These are phyloP conservation scores for Phyllotreta striolata DNA, from an alignment of 2,888 invertebrate genomes.

Conservation along the genomic window DNA sequence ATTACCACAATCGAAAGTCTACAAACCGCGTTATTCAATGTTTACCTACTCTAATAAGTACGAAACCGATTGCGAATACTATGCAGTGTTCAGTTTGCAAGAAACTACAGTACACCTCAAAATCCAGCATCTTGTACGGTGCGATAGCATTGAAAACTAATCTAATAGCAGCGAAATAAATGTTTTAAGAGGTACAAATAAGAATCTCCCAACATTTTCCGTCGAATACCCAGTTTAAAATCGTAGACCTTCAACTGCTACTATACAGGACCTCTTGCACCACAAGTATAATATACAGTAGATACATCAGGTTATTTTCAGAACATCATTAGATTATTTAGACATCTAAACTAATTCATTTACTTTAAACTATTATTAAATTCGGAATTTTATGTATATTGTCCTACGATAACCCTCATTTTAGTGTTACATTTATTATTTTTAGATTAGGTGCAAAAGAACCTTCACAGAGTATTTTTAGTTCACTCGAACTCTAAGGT, in stretches of 20 bases:
- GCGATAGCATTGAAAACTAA: background rate
- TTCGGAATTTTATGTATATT: constrained; percentile 21
- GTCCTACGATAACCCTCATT: constrained; percentile 18
- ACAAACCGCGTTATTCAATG: too few relatives aligned
- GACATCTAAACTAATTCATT: constrained; percentile 5
- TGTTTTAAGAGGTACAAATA: too few relatives aligned
- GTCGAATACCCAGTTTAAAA: too few relatives aligned
- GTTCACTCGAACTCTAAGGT: too few relatives aligned
- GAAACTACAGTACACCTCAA: too few relatives aligned
- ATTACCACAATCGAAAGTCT: too few relatives aligned
- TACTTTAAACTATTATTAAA: constrained; percentile 13
- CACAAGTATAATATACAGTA: background rate
- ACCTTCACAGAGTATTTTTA: constrained; percentile 8
- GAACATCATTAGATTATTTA: constrained; percentile 17
- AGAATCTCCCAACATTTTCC: too few relatives aligned
- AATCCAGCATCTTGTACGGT: background rate
- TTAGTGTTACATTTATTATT: constrained; percentile 6
- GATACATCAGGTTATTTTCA: constrained; percentile 26
- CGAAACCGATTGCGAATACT: too few relatives aligned
- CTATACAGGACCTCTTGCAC: constrained; percentile 22
- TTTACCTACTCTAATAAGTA: too few relatives aligned
- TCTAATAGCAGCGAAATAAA: too few relatives aligned
- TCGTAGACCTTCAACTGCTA: constrained; percentile 18
- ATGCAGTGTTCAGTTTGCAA: too few relatives aligned
- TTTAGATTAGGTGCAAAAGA: constrained; percentile 29